These are phyloP conservation scores for Petrocephalus zakoni DNA, from an alignment of 2,113 vertebrate species.

Conservation along the genomic window DNA sequence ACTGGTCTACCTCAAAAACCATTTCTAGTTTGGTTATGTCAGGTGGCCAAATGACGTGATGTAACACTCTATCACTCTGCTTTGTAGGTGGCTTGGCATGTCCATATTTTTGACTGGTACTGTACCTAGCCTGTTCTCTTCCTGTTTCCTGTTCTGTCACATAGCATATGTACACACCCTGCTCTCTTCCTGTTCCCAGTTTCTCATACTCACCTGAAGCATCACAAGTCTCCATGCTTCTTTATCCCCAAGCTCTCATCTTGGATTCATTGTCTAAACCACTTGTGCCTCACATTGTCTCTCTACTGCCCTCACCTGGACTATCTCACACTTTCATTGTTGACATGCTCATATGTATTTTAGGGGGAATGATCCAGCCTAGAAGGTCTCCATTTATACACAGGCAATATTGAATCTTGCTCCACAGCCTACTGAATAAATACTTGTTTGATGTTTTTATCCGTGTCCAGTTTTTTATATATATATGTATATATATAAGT, in stretches of 20 bases:
- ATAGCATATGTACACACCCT: no score
- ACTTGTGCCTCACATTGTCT: background rate
- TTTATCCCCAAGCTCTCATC: background rate
- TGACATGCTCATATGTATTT: background rate
- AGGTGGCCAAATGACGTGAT: background rate
- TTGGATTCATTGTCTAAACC: background rate
- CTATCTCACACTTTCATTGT: background rate
- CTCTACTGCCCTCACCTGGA: background rate
- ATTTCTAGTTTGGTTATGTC: background rate
- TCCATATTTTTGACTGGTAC: background rate
- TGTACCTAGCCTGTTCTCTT: background rate
- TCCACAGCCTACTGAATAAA: background rate
- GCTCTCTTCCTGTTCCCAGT: background rate
- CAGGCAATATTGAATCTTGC: background rate
- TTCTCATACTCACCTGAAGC: background rate
- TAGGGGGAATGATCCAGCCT: background rate
- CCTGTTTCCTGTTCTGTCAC: background rate
- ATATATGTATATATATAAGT: no score
- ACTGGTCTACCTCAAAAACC: background rate
- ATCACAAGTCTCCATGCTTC: background rate
- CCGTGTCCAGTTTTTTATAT: background rate
- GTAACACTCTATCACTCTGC: background rate
- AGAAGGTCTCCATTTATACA: background rate
- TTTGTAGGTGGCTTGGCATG: background rate
- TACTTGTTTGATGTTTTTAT: background rate